A percentile compares a stretch with the other conserved stretches of the same genome.
phyloP scores from a whole-genome alignment of 2,797 vertebrate genomes.

The Crypturellus tataupa region DNA sequence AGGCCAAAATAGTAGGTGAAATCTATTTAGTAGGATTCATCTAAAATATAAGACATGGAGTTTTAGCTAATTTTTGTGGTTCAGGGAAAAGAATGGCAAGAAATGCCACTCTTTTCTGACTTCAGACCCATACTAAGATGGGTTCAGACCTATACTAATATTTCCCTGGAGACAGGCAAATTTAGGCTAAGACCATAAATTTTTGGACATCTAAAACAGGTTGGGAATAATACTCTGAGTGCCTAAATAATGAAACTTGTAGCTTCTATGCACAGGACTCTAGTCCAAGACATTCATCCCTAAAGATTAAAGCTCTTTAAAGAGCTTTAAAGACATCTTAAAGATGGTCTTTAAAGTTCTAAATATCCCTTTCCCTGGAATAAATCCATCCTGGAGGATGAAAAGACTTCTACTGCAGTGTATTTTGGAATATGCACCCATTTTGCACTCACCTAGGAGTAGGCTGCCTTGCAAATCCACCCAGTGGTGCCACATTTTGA shows the following conservation, averaged over 20 bases:
- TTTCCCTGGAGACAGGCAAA: neutral
- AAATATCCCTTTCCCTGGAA: neutral
- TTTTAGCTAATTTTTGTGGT: neutral
- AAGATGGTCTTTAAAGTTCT: neutral
- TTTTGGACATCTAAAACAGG: neutral
- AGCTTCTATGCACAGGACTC: neutral
- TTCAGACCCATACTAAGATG: neutral
- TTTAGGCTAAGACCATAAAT: neutral
- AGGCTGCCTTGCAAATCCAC: neutral
- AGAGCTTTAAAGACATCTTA: too few relatives aligned
- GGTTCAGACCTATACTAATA: neutral
- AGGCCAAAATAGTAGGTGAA: neutral
- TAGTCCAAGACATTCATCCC: neutral
- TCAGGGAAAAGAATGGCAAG: neutral
- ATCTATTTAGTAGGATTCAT: neutral
- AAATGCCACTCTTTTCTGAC: neutral
- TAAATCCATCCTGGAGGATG: neutral
- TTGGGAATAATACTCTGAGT: neutral
- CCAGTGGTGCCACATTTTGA: neutral
- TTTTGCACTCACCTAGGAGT: neutral
- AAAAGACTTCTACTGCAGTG: neutral
- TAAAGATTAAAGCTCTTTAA: neutral
- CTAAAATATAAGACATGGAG: neutral
- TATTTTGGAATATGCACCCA: neutral
- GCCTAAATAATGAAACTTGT: neutral